Base-by-base conservation (phyloP, 2,113 vertebrate species). In the Platysteira castanea region DNA sequence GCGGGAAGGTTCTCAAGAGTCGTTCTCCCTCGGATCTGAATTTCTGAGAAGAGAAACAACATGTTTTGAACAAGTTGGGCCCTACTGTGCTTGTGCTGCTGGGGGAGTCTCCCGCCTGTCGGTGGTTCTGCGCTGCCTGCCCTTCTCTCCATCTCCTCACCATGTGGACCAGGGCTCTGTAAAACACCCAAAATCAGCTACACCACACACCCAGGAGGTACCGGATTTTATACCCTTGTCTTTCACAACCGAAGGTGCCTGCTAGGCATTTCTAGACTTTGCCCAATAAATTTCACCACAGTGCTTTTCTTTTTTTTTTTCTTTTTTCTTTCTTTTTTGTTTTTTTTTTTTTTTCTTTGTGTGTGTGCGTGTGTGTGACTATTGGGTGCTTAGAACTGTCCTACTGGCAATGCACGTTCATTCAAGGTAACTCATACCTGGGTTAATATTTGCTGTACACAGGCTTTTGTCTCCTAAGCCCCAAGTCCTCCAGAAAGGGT, bases 51-150 rank as follows among this genome's bases (percentile, higher is more conserved):
- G 1, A 49, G 22, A 37, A 33, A 13, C 9, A 3, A 14, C 6
- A 1, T 7, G 2, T 53, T 13, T 23, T 39, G 37, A 78, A 8
- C 1, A 3, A 12, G 12, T 1, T 0, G 1, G 28, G 5, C 33
- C 1, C 11, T 46, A 7, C 23, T 30, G 37, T 4, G 1, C 30
- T 59, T 26, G 22, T 1, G 2, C 22, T 60, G 7, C 2, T 42
- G 31, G 5, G 30, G 10, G 7, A 26, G 27, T 14, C 28, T 63
- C 18, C 14, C 0, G 1, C 46, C n/a, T 24, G 1, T 23, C 1
- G 0, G 19, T 3, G 13, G 7, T 53, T 17, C 24, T 73, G 59
- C 0, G 1, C n/a, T 64, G 37, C 22, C 28, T 46, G 15, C 13
- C 1, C 2, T 41, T 7, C 33, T 50, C 23, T 39, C 46, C 47